Base-by-base conservation (phyloP, 1,140 invertebrate species). In the Mactra quadrangularis region DNA sequence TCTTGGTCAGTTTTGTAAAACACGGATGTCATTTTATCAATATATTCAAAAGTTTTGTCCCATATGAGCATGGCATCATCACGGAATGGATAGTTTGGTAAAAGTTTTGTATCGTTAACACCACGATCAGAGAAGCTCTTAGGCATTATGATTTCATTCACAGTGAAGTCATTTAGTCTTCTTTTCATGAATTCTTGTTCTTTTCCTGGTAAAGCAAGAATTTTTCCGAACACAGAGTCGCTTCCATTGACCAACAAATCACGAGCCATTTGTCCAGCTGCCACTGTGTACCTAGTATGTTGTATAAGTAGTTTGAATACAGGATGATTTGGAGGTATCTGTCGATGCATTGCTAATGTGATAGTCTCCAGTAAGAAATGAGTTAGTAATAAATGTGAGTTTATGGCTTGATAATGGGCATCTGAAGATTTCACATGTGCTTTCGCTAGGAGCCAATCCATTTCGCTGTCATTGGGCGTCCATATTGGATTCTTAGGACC, bases 371-470 rank as follows among this genome's bases (percentile, higher is more conserved):
- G 50, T 31, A 72, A 33, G 50, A 82, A 52, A 55, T 82, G 79
- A n/a, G 66, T 66, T 22, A 33, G 52, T 2, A 59, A 22, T 47
- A 82, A 35, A 82, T 82, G 79, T 22, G 66, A 53, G 47, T 52
- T 60, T 25, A 82, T 64, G 15, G 47, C 52, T 19, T 82, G 79
- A n/a, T 57, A 64, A 22, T 82, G 79, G 9, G 79, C 41, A 60
- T 82, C 79, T 22, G 79, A 35, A 7, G 79, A 57, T 62, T 82
- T 82, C 0, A 82, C 59, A 35, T 27, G 74, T 38, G 57, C 71
- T 53, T 82, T 82, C 17, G 66, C 79, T 11, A 82, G 59, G 22
- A 82, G 52, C 79, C 79, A 82, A 13, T 71, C 79, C 25, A 72
- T 13, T 74, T 59, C 57, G 11, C 25, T 27, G 50, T 82, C 79